A percentile compares a stretch with the other conserved stretches of the same genome.
Conservation (phyloP, 2,888 invertebrate genomes). For the Toxonevra muliebris region DNA sequence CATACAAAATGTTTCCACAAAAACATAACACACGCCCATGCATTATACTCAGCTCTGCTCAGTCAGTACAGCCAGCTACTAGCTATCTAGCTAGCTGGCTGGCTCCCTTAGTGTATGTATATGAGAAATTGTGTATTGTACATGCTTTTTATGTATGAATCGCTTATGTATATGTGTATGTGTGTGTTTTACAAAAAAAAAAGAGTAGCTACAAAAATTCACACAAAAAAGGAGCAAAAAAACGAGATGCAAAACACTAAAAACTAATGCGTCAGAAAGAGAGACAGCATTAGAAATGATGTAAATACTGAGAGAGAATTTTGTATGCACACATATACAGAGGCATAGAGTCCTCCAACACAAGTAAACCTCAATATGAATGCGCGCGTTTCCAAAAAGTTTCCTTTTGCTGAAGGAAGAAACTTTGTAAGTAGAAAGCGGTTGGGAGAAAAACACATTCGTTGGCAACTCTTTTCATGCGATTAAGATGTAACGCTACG, state of each 20-base stretch:
- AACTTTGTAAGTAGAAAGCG: background rate
- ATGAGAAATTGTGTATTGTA: conserved; percentile 29
- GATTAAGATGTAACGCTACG: background rate
- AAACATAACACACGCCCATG: conserved; percentile 26
- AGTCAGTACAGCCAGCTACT: background rate
- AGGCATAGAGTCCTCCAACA: background rate
- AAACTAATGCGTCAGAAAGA: conserved; percentile 62
- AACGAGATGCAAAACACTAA: conserved; percentile 61
- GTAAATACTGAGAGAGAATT: no score
- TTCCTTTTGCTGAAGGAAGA: no score
- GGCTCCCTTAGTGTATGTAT: background rate
- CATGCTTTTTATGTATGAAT: conserved; percentile 48
- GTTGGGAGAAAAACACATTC: conserved; percentile 11
- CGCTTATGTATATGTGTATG: conserved; percentile 16
- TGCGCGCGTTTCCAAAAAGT: background rate
- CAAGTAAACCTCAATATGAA: conserved; percentile 12
- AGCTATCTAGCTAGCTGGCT: no score
- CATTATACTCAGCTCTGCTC: background rate
- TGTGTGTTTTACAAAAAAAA: conserved; percentile 26
- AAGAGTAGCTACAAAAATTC: conserved; percentile 25
- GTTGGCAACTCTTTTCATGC: conserved; percentile 12
- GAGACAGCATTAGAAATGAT: conserved; percentile 59
- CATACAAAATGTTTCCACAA: conserved; percentile 47
- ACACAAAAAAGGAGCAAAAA: conserved; percentile 55
- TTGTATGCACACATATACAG: background rate